Evolutionary conservation across 2,113 vertebrate genomes (phyloP).

Genomic region (Amia ocellicauda): DNA sequence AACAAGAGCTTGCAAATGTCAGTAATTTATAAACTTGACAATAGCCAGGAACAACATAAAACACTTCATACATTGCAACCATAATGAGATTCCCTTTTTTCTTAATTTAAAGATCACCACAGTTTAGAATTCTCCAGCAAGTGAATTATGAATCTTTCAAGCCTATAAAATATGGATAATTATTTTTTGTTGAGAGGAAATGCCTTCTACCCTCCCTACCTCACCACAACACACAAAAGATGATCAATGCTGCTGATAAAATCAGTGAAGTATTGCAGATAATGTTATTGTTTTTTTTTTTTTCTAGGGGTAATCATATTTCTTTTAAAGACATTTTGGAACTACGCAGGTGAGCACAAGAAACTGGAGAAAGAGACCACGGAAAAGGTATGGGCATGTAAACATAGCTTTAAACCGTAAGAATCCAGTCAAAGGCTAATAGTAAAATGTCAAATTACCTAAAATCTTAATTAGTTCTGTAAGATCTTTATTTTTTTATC

Average conservation of each 20-base stretch:
- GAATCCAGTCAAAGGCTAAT: no score
- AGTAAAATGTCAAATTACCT: no score
- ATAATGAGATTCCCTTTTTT: neutral
- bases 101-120: neutral
- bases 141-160: neutral
- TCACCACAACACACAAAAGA: neutral
- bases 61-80: no score
- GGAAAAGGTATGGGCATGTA: neutral
- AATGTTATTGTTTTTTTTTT: neutral
- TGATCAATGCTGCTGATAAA: neutral
- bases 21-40: no score
- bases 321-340: neutral
- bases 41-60: no score
- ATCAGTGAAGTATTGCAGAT: neutral
- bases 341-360: neutral
- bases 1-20: no score
- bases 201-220: no score
- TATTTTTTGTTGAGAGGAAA: no score
- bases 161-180: neutral
- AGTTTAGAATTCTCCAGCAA: neutral
- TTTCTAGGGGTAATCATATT: neutral
- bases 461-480: no score
- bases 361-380: neutral
- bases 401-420: no score
- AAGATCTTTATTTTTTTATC: no score